Evolutionary conservation across 2,113 vertebrate genomes (phyloP).

Genomic region (Entelurus aequoreus): DNA sequence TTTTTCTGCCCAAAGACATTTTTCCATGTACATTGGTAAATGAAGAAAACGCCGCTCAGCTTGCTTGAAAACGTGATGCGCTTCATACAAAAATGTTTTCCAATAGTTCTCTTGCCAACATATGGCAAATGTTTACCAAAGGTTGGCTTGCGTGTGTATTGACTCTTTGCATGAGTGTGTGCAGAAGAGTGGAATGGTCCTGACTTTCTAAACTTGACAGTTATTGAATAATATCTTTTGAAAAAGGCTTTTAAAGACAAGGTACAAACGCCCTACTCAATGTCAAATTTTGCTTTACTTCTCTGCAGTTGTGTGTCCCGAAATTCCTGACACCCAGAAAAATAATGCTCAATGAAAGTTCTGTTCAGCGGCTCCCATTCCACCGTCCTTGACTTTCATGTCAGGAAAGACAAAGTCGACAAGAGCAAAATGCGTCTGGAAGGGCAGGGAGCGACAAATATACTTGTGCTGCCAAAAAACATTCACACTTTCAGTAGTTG

Average conservation of each 20-base stretch:
- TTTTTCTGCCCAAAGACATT: background rate
- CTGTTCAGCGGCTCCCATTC: background rate
- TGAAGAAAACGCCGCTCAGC: constrained; percentile 11
- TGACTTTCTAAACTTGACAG: background rate
- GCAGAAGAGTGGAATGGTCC: background rate
- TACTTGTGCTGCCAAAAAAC: too few species aligned
- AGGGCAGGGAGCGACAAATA: constrained; percentile 1
- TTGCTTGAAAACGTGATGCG: constrained; percentile 12
- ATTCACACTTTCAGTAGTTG: background rate
- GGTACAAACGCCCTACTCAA: background rate
- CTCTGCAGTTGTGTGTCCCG: background rate
- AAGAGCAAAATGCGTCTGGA: background rate
- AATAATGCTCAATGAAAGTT: background rate
- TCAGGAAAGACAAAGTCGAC: background rate
- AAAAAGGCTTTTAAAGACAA: background rate
- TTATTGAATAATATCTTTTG: background rate
- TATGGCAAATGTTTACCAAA: constrained; percentile 21
- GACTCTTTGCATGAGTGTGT: background rate
- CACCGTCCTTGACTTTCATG: background rate
- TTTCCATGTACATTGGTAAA: background rate
- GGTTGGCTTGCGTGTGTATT: constrained; percentile 3
- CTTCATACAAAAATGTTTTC: background rate
- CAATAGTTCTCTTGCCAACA: constrained; percentile 8
- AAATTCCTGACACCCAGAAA: background rate
- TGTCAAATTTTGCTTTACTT: background rate